phyloP scores from a whole-genome alignment of 2,888 invertebrate species.

The Caenorhabditis drosophilae region DNA sequence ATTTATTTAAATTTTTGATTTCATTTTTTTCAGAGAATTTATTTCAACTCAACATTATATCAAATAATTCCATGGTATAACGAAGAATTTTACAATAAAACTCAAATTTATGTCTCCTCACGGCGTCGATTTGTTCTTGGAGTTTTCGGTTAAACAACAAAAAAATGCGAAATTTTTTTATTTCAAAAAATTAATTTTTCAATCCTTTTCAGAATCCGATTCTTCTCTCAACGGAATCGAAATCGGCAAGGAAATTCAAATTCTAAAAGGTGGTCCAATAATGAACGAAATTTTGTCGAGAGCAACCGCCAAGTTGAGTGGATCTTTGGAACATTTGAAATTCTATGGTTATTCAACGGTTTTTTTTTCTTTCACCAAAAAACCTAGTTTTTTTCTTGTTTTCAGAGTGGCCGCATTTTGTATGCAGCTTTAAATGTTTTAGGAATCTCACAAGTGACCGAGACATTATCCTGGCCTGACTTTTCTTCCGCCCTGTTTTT shows the following conservation, averaged over 20 bases:
- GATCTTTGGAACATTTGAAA: constrained; percentile 20
- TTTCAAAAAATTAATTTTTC: neutral
- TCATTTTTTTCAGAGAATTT: constrained; percentile 15
- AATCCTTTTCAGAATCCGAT: neutral
- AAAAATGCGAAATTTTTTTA: neutral
- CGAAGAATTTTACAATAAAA: constrained; percentile 14
- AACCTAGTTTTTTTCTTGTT: too few species aligned
- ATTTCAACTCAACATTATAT: constrained; percentile 27
- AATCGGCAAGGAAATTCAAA: constrained; percentile 20
- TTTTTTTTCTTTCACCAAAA: too few species aligned
- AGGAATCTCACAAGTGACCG: too few species aligned
- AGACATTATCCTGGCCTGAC: too few species aligned
- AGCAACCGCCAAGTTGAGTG: constrained; percentile 8
- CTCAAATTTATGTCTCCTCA: constrained; percentile 11
- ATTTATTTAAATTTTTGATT: constrained; percentile 2
- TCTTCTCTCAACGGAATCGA: constrained; percentile 16
- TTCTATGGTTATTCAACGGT: constrained; percentile 30
- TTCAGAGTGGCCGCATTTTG: too few species aligned
- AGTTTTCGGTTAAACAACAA: constrained; percentile 16
- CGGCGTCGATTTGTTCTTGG: constrained; percentile 26
- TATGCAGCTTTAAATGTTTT: too few species aligned
- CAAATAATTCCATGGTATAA: constrained; percentile 26
- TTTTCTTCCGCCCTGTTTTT: too few species aligned
- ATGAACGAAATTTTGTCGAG: constrained; percentile 17
- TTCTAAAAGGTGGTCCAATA: constrained; percentile 16